phyloP scores from a whole-genome alignment of 2,797 vertebrate genomes.

The Cuculus canorus region DNA sequence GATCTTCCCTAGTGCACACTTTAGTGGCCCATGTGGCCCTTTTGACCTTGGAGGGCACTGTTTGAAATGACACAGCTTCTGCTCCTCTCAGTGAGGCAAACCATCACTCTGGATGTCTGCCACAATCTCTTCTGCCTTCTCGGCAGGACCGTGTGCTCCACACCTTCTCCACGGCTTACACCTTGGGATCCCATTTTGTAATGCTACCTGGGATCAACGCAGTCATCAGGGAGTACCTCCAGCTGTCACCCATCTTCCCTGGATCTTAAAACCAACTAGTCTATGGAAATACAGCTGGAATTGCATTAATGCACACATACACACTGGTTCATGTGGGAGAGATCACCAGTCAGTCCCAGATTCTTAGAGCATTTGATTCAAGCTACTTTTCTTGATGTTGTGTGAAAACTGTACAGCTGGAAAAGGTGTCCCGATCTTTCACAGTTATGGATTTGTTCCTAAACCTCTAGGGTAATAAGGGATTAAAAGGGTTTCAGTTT shows the following conservation, averaged over 20 bases:
- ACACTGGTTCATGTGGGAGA: not conserved
- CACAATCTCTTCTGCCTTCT: slow-evolving; percentile 71
- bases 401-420: not conserved
- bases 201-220: slow-evolving; percentile 74
- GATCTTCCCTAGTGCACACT: no score
- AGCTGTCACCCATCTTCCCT: not conserved
- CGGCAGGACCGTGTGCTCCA: slow-evolving; percentile 75
- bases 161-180: slow-evolving; percentile 84
- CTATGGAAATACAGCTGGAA: not conserved
- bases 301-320: not conserved
- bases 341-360: not conserved
- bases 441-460: not conserved
- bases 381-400: not conserved
- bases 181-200: slow-evolving; percentile 84
- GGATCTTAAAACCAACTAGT: not conserved
- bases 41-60: slow-evolving; percentile 83
- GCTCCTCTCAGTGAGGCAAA: slow-evolving; percentile 75
- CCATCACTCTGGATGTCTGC: slow-evolving; percentile 75
- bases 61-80: slow-evolving; percentile 81
- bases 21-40: not conserved
- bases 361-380: not conserved
- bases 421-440: not conserved
- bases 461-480: not conserved
- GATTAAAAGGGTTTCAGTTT: not conserved
- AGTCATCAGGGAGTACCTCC: not conserved